Evolutionary conservation across 2,888 invertebrate genomes (phyloP).

Genomic region (Zaprionus obscuricornis): DNA sequence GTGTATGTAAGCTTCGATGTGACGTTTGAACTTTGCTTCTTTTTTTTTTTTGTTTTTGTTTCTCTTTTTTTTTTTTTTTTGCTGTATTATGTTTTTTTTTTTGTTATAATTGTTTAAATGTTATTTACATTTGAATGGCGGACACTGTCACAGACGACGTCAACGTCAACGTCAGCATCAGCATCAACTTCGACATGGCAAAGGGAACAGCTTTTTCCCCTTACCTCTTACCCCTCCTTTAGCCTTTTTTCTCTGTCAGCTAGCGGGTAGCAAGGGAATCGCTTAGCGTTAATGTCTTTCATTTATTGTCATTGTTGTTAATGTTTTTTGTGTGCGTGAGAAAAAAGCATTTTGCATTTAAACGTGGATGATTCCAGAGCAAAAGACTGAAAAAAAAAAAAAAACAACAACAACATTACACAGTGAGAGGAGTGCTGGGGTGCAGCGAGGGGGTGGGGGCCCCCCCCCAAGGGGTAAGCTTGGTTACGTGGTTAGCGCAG

Average conservation of each 20-base stretch:
- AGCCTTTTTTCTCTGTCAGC: too few relatives aligned
- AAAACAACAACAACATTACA: neutral
- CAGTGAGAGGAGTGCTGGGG: neutral
- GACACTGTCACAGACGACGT: constrained; percentile 28
- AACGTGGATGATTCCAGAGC: too few relatives aligned
- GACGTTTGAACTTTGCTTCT: neutral
- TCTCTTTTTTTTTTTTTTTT: constrained; percentile 1
- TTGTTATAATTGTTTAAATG: constrained; percentile 67
- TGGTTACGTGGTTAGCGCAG: constrained; percentile 51
- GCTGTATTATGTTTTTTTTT: constrained; percentile 3
- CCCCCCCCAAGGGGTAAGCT: too few relatives aligned
- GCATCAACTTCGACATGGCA: neutral
- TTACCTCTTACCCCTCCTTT: too few relatives aligned
- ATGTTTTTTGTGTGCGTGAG: constrained; percentile 60
- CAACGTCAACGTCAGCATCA: constrained; percentile 16
- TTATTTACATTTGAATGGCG: constrained; percentile 70
- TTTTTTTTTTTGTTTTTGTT: neutral
- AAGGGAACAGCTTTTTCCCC: neutral
- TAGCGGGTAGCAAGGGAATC: constrained; percentile 38
- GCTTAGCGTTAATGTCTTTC: constrained; percentile 75
- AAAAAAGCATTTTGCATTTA: constrained; percentile 77
- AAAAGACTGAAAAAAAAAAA: too few relatives aligned
- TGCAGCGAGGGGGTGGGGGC: neutral
- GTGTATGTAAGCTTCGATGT: neutral
- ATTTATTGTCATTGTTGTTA: constrained; percentile 73